Percentiles rank a stretch among this genome's conserved stretches.
phyloP scores from a whole-genome alignment of 2,888 invertebrate genomes.

The Eugnorisma glareosa region DNA sequence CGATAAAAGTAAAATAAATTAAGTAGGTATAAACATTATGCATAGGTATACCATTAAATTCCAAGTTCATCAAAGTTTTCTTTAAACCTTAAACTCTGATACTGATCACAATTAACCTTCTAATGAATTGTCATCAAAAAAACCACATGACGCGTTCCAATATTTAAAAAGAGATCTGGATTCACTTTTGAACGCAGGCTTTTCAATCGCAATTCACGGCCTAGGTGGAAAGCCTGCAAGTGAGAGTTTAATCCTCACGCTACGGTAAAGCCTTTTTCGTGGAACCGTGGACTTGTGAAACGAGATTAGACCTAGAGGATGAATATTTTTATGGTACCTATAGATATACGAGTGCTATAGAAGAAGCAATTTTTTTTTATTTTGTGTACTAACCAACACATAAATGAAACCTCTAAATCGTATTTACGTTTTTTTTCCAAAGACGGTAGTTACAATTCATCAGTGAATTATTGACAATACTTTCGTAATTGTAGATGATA shows the following conservation, averaged over 20 bases:
- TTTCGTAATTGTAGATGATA: neutral
- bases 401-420: neutral
- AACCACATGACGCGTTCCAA: conserved; percentile 1
- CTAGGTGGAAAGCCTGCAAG: conserved; percentile 34
- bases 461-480: neutral
- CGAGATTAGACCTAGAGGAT: conserved; percentile 41
- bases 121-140: neutral
- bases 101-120: neutral
- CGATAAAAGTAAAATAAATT: neutral
- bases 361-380: neutral
- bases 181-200: conserved; percentile 38
- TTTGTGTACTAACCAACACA: neutral
- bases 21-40: neutral
- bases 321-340: conserved; percentile 9
- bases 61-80: neutral
- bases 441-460: neutral
- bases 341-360: neutral
- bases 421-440: neutral
- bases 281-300: conserved; percentile 52
- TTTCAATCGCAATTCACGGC: conserved; percentile 51
- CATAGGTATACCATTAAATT: neutral
- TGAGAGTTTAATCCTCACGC: conserved; percentile 53
- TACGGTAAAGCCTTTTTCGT: conserved; percentile 49
- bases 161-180: conserved; percentile 28
- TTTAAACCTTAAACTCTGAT: neutral